Conservation (phyloP, 2,113 vertebrate genomes). For the Nipponia nippon region DNA sequence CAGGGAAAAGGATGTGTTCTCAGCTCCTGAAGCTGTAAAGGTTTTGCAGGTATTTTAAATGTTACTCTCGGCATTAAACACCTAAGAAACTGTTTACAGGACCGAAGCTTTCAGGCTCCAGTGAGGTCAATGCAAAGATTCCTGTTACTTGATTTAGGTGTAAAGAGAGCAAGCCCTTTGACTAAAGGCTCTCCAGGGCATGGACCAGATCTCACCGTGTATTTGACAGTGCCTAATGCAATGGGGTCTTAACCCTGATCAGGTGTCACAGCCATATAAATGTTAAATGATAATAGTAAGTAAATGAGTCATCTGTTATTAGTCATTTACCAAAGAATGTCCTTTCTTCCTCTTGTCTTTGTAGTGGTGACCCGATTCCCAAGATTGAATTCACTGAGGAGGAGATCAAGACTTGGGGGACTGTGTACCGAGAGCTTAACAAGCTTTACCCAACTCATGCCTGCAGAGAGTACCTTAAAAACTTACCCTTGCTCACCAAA, state of each 20-base stretch:
- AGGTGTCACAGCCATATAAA: background rate
- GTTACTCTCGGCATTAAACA: background rate
- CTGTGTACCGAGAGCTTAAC: slow-evolving; percentile 92
- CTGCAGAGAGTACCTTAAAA: slow-evolving; percentile 94
- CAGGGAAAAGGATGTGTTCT: background rate
- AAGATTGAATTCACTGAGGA: slow-evolving; percentile 93
- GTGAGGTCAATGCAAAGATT: background rate
- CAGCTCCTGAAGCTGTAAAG: background rate
- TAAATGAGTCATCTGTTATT: background rate
- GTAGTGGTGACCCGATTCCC: slow-evolving; percentile 89
- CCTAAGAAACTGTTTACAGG: background rate
- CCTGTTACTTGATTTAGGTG: background rate
- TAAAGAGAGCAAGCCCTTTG: background rate
- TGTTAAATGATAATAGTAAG: background rate
- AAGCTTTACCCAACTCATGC: slow-evolving; percentile 93
- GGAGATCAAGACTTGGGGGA: slow-evolving; percentile 95
- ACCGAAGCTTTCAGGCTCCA: background rate
- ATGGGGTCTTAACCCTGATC: background rate
- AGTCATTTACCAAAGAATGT: background rate
- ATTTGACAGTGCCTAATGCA: background rate
- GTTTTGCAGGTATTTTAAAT: background rate
- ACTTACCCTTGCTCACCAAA: slow-evolving; percentile 90
- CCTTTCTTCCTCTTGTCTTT: background rate
- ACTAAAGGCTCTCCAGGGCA: background rate
- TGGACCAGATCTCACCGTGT: background rate